Evolutionary conservation across 2,888 invertebrate genomes (phyloP), one percentile per base, ranked within the genome.

Genomic region (Lithophane semibrunnea): DNA sequence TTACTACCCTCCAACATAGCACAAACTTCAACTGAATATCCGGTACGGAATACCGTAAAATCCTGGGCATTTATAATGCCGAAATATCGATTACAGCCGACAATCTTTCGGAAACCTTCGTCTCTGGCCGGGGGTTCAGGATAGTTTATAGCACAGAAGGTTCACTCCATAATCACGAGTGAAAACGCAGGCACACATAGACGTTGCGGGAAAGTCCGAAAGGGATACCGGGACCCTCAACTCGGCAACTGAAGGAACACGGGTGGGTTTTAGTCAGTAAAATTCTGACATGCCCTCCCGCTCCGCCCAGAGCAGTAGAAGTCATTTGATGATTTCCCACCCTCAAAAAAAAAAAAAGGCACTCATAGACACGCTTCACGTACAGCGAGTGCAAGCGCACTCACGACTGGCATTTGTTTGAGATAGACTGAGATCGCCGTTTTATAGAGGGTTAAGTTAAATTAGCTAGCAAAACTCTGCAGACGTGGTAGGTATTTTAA

Each of bases 81-180:
- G 29, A 75, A 78, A 79, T 84, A 88, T 88, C 71, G 86, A 85
- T 83, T 88, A 77, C 54, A 70, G 75, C 83, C 77, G 73, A 73
- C 65, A 78, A 84, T 80, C 69, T 77, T 76, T 76, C 37, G 64
- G 67, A 67, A 75, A 75, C 69, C 72, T 81, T 82, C 74, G 58
- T 29, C 9, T 73, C 29, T 76, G 63, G 44, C 52, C 54, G 58
- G 47, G 75, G 79, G 67, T 69, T 47, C 21, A 47, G 21, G 24
- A 5, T 12, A 37, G 0, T 29, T 37, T n/a, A 18, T 16, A 61
- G 1, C 24, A 44, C 44, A 77, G 77, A 79, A 47, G 60, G 2
- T 37, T 8, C 12, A 1, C 4, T 47, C 7, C 0, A 0, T 7
- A 52, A 37, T 37, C 1, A 29, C 0, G 13, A 12, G 1, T 0